Conservation (phyloP, 2,113 vertebrate genomes). For the Cyphomyrus discorhynchus region DNA sequence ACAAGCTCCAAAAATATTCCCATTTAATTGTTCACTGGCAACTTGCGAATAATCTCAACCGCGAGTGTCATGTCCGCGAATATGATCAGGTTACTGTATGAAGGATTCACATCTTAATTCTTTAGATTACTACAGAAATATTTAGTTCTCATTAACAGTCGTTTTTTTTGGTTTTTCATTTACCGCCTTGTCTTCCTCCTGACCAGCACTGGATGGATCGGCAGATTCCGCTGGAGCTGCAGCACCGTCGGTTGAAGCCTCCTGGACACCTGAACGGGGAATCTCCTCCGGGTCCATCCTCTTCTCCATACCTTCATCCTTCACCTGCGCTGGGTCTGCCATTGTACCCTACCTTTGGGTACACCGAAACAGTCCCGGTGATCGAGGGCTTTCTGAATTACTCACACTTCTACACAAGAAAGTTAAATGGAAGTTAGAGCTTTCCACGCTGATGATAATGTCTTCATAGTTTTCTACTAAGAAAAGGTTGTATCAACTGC, state of each 20-base stretch:
- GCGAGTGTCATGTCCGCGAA: neutral
- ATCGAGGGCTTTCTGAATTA: neutral
- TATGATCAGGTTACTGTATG: neutral
- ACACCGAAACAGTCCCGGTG: neutral
- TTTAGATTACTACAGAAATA: neutral
- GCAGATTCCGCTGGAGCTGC: neutral
- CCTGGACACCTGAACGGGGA: neutral
- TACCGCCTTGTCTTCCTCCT: neutral
- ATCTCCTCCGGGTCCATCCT: neutral
- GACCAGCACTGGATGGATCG: neutral
- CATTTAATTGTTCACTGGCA: neutral
- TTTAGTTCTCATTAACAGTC: neutral
- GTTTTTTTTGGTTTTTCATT: neutral
- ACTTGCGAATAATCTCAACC: neutral
- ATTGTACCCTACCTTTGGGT: neutral
- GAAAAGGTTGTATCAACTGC: neutral
- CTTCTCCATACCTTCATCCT: neutral
- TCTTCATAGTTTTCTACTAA: neutral
- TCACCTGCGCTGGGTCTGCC: conserved; percentile 18
- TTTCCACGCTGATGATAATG: neutral
- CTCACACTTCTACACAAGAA: neutral
- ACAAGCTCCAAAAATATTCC: neutral
- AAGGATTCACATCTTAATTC: neutral
- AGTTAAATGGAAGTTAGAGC: neutral
- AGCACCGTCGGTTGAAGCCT: neutral